Evolutionary conservation across 1,140 invertebrate species (phyloP), one percentile per base, ranked within the genome.

Genomic region (Drosophila sechellia): DNA sequence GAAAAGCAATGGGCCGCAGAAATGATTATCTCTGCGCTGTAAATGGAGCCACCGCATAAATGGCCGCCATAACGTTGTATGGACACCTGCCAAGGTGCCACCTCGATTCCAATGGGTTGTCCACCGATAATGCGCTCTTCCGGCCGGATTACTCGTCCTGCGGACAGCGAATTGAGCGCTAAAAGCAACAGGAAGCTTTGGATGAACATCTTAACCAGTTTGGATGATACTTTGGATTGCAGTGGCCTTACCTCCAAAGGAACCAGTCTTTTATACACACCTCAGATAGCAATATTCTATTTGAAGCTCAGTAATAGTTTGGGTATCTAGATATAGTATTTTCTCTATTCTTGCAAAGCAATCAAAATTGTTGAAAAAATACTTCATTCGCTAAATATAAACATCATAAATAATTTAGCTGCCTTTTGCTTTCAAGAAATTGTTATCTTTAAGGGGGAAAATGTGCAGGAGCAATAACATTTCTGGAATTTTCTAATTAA

Each of bases 1-100:
- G 15, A 27, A 31, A 2, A n/a, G 25, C 48, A 50, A 11, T 50
- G 48, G 27, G 48, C 48, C 2, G 48, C 48, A 10, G 27, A 34
- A 5, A 50, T 34, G 3, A 50, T 50, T 15, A 50, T 50, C 11
- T 50, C 25, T 8, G 11, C 15, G 48, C 27, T 50, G 8, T 34
- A 50, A 50, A 50, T 34, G 8, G 48, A 31, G 27, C 48, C 48
- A 5, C 48, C 48, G 5, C 48, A 50, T 1, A 0, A 0, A 15
- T 12, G 8, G 0, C 4, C 0, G 0, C 48, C 27, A 2, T 34
- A 0, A 2, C 1, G 1, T 34, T 15, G n/a, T 17, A 50, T 17
- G 27, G 27, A 50, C n/a, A 34, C 48, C 48, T 50, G 48, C 48
- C 48, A 50, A 3, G 48, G 48, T n/a, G 48, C 27, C 48, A 17